Evolutionary conservation across 1,140 invertebrate genomes (phyloP), one percentile per base, ranked within the genome.

Genomic region (Physella acuta): DNA sequence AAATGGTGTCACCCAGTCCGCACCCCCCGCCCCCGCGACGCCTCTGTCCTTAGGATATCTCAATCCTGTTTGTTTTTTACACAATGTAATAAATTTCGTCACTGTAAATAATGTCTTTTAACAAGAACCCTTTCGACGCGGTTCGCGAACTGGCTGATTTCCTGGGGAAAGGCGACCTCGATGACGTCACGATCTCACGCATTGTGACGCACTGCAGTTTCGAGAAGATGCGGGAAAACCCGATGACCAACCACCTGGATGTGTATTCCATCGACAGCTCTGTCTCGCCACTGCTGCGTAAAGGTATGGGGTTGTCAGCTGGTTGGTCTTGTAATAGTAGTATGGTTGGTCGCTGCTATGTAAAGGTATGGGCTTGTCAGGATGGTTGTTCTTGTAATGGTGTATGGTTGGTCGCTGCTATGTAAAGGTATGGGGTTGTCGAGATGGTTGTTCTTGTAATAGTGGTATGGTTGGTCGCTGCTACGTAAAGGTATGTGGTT

Each of bases 161-260:
- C 72, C 71, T 89, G 49, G 84, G 78, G n/a, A 82, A 84, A 60
- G 31, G 76, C 8, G 58, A 78, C 30, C 68, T 87, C 55, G 75
- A 73, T 28, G 78, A 80, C 5, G 77, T 81, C 17, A 61, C 80
- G 20, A 70, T 84, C 24, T 71, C 75, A 2, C 71, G 68, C 34
- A 78, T 87, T n/a, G 79, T 78, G 11, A 65, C 81, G 4, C 86
- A 87, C 73, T 82, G 86, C 66, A 81, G 78, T 34, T 87, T 88
- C 71, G 87, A 91, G 36, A 90, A 82, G 49, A 90, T 93, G 87
- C 88, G 89, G 73, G 75, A 87, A 3, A 93, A 93, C 79, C 87
- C 88, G n/a, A 86, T 89, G 67, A 90, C 92, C 0, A 93, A 93
- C 80, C 89, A 90, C 66, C 87, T 86, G 51, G 79, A 79, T 51